A percentile compares a stretch with the other conserved stretches of the same genome.
phyloP scores from a whole-genome alignment of 2,113 vertebrate genomes.

The Cynopterus brachyotis region DNA sequence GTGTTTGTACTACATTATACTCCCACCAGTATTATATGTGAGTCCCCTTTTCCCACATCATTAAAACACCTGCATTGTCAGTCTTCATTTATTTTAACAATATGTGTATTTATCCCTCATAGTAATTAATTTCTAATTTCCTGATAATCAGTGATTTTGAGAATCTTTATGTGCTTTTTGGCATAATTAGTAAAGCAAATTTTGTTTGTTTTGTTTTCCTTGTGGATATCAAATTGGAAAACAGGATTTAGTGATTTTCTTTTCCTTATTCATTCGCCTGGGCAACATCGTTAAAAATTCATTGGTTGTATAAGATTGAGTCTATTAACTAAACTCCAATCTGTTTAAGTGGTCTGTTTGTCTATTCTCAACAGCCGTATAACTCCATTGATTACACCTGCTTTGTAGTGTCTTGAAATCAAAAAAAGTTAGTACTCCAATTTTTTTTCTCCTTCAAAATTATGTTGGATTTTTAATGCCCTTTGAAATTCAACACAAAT shows the following conservation, averaged over 20 bases:
- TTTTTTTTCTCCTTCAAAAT: constrained; percentile 1
- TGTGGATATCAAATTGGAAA: background rate
- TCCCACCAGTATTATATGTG: background rate
- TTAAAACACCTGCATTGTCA: background rate
- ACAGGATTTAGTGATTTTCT: background rate
- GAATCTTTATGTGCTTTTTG: background rate
- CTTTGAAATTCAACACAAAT: background rate
- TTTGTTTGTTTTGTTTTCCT: background rate
- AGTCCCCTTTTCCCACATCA: background rate
- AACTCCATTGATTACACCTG: background rate
- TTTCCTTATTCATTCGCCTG: background rate
- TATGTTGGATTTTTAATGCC: background rate
- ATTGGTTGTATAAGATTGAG: background rate
- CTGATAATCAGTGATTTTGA: background rate
- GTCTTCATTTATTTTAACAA: background rate
- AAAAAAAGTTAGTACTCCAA: background rate
- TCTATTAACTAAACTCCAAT: background rate
- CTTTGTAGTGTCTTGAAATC: background rate
- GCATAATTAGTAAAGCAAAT: background rate
- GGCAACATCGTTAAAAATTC: background rate
- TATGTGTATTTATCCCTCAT: background rate
- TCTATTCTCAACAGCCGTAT: background rate
- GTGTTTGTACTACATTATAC: background rate
- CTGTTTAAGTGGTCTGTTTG: background rate
- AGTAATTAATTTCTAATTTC: background rate